Base-by-base conservation (phyloP, 2,113 vertebrate species). In the Sclerurus mexicanus region DNA sequence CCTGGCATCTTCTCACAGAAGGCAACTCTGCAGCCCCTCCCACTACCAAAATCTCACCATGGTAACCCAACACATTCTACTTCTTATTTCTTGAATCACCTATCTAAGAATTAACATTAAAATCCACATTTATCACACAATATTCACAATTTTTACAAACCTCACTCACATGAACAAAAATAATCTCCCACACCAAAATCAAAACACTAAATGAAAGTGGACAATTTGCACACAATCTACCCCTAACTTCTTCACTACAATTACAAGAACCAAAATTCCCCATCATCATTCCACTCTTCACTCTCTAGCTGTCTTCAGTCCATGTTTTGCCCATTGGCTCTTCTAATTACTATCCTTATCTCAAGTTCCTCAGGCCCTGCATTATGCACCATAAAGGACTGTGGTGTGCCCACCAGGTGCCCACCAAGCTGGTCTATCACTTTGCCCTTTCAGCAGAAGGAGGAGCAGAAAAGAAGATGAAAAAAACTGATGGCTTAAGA, bases 21-120 rank as follows among this genome's bases (percentile, higher is more conserved):
- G 37, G 25, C 60, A 40, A 3, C 14, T 6, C 25, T 62, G 14
- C 30, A 76, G 21, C 16, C 13, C 30, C 5, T 62, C 55, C 9
- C 4, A 13, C 9, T 47, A 31, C 11, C 14, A 22, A 37, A 67
- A 22, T 69, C 40, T 83, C 76, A 6, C 24, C 4, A 12, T 0
- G 0, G 0, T 22, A 40, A 62, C 17, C 23, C 20, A 47, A 39
- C 11, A 31, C 7, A 76, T 62, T 69, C 16, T 4, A 31, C 11
- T 47, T 76, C 25, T 47, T 12, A 23, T 49, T 14, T 55, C 14
- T 42, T 62, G 40, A 55, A 49, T 35, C 7, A 27, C 7, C 60
- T 19, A 62, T 40, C 30, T 35, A 47, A 15, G 11, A 62, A 31
- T 35, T 68, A 62, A 47, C 20, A 22, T 27, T 40, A 35, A 8